Evolutionary conservation across 2,113 vertebrate species (phyloP).

Genomic region (Emydocephalus ijimae): DNA sequence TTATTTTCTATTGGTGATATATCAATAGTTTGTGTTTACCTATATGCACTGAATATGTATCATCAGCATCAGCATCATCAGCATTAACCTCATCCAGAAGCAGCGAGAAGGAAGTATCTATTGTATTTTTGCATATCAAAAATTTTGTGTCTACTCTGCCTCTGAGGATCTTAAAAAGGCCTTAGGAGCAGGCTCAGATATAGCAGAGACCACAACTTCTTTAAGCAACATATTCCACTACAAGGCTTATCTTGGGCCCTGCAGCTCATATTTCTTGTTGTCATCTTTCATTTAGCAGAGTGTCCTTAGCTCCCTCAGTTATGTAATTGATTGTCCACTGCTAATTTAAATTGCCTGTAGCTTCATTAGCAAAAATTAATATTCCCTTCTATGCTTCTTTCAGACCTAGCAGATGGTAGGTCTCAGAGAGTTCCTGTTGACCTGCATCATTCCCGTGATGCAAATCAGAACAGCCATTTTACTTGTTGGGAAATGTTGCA

Average conservation of each 20-base stretch:
- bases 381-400: background rate
- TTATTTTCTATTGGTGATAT: background rate
- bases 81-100: background rate
- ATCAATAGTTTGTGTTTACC: background rate
- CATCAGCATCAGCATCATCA: background rate
- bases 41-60: background rate
- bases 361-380: background rate
- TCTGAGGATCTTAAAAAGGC: background rate
- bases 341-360: background rate
- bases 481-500: background rate
- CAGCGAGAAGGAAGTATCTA: background rate
- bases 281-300: background rate
- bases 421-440: slow-evolving; percentile 3
- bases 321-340: slow-evolving; percentile 22
- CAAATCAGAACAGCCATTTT: background rate
- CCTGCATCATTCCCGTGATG: background rate
- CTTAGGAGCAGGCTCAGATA: background rate
- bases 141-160: background rate
- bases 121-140: background rate
- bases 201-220: too few relatives aligned
- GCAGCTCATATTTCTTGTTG: background rate
- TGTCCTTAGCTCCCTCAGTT: background rate
- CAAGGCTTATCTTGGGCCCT: background rate
- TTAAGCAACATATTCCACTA: background rate
- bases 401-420: slow-evolving; percentile 4